Conservation (phyloP, 2,113 vertebrate genomes). For the Athene noctua region DNA sequence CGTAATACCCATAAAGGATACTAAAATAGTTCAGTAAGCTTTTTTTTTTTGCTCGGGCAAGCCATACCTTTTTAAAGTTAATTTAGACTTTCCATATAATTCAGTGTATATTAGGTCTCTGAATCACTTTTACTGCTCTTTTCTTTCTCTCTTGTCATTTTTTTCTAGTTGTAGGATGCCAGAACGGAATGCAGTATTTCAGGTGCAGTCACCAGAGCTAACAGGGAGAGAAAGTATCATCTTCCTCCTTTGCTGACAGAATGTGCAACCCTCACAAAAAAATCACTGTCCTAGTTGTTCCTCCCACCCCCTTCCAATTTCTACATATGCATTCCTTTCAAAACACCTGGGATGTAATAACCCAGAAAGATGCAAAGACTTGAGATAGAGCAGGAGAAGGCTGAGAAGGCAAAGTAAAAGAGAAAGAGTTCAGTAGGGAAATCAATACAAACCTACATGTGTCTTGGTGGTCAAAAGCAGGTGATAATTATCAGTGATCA, state of each 20-base stretch:
- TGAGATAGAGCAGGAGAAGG: neutral
- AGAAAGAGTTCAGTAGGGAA: neutral
- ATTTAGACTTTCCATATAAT: neutral
- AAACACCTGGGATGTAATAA: neutral
- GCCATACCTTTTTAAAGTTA: neutral
- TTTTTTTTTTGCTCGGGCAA: neutral
- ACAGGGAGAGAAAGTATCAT: neutral
- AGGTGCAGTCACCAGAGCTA: neutral
- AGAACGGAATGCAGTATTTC: constrained; percentile 14
- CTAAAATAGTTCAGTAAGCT: neutral
- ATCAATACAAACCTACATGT: neutral
- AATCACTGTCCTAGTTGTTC: neutral
- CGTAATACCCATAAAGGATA: neutral
- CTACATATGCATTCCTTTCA: neutral
- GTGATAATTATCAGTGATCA: neutral
- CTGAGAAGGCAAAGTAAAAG: neutral
- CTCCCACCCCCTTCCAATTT: neutral
- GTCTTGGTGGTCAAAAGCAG: neutral
- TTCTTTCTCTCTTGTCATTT: neutral
- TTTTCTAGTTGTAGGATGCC: neutral
- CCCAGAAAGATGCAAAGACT: neutral
- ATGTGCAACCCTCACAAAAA: neutral
- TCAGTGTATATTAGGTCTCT: neutral
- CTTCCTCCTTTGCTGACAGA: neutral
- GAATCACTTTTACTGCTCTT: neutral